Conservation (phyloP, 2,113 vertebrate genomes). For the Verasper variegatus region DNA sequence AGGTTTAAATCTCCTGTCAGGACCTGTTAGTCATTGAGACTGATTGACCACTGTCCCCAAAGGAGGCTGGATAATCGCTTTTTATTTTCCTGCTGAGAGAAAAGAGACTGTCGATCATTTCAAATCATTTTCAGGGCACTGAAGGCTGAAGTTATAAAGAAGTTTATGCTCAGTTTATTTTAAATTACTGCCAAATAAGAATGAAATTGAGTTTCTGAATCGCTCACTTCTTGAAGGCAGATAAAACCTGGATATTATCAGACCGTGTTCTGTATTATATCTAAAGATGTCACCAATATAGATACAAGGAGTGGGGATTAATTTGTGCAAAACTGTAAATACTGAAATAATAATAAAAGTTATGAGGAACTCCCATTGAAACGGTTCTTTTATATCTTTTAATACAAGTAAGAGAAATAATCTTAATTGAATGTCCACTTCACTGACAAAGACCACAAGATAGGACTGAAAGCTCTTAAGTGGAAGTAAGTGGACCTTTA, state of each 20-base stretch:
- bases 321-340: too few relatives aligned
- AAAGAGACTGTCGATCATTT: neutral
- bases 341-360: too few relatives aligned
- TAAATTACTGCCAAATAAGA: neutral
- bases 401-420: neutral
- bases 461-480: too few relatives aligned
- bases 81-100: neutral
- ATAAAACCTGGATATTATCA: too few relatives aligned
- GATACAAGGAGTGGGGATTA: too few relatives aligned
- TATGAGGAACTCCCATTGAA: too few relatives aligned
- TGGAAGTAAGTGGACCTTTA: neutral
- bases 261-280: neutral
- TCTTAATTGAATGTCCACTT: too few relatives aligned
- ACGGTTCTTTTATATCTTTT: neutral
- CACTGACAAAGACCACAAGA: too few relatives aligned
- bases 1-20: slow-evolving; percentile 20
- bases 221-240: neutral
- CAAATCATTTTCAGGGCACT: neutral
- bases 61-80: neutral
- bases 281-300: neutral
- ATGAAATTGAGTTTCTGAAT: neutral
- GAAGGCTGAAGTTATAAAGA: neutral
- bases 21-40: neutral
- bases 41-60: neutral
- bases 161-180: neutral